Evolutionary conservation across 2,797 vertebrate species (phyloP), one percentile per base, ranked within the genome.

Genomic region (Oreochromis grahami): DNA sequence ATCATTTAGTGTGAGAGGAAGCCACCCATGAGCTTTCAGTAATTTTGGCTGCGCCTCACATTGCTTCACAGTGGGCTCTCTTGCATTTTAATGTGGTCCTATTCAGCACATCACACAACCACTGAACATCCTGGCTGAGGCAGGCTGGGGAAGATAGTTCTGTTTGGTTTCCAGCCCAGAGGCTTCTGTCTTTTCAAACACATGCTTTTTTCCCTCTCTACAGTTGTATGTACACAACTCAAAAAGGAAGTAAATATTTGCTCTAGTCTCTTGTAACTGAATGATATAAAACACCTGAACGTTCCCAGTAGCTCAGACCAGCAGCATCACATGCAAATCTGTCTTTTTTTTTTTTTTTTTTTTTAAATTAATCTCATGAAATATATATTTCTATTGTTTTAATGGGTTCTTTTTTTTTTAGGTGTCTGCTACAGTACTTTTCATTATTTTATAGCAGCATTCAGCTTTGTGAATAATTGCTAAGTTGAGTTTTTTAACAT

Each of bases 21-120:
- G 85, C 82, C 83, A 87, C 74, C 45, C 86, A 84, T 74, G 74
- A 58, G 68, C 82, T 85, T 89, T 91, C 19, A 88, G 82, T 80
- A 41, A 21, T 88, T 55, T 80, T 89, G 88, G 82, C 78, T 83
- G 83, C 12, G 77, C 78, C 70, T 90, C 90, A 8, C 77, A 77
- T 84, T 85, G 77, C 60, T 50, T 90, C 88, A 86, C 87, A 77
- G 89, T 21, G 82, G 79, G 80, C 86, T 87, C 84, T 24, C 88
- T 93, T 86, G 90, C 88, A 92, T 94, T 88, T 93, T 86, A 93
- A 95, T 93, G 70, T 93, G 80, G 60, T 90, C 83, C 87, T 76
- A 89, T 93, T 93, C 85, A 95, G 50, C 41, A 50, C 84, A 81
- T 81, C 41, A 82, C 82, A 88, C 83, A 85, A 79, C 85, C 78